Conservation (phyloP, 2,113 vertebrate species). For the Athene cunicularia region DNA sequence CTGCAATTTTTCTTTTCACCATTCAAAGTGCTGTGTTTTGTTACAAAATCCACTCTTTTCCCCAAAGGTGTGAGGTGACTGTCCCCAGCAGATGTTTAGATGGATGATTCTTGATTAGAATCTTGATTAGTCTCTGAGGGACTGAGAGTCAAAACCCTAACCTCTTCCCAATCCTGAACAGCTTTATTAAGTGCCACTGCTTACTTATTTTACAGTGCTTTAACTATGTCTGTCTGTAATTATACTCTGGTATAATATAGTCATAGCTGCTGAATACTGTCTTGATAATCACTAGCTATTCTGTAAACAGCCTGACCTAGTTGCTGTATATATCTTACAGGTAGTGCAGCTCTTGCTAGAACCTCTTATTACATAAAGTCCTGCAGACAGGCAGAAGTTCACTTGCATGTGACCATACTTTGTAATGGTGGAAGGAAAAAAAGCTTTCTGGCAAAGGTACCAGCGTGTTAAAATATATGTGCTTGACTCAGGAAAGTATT, state of each 20-base stretch:
- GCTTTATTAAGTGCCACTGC: background rate
- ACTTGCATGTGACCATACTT: background rate
- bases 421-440: background rate
- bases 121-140: background rate
- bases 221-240: background rate
- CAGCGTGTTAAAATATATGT: background rate
- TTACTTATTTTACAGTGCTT: background rate
- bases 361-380: background rate
- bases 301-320: background rate
- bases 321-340: background rate
- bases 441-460: background rate
- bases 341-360: background rate
- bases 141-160: background rate
- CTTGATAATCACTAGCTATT: background rate
- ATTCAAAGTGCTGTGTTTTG: background rate
- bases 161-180: background rate
- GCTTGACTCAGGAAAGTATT: background rate
- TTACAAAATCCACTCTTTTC: background rate
- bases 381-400: background rate
- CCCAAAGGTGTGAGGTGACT: background rate
- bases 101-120: background rate
- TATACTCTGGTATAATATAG: background rate
- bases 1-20: background rate
- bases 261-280: background rate
- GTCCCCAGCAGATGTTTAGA: background rate